Evolutionary conservation across 2,113 vertebrate species (phyloP).

Genomic region (Polypterus senegalus): DNA sequence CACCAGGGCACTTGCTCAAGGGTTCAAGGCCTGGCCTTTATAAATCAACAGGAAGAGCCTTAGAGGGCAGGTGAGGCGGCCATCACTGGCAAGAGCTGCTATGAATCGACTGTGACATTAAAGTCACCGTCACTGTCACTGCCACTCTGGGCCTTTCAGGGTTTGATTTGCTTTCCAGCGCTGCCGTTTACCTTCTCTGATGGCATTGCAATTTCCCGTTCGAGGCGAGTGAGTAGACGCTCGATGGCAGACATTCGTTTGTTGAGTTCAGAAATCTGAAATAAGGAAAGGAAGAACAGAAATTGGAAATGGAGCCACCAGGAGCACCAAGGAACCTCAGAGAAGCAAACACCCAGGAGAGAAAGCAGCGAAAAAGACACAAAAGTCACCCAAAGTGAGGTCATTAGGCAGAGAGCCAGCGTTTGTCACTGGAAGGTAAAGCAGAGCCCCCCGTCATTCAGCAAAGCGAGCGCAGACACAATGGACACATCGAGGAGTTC

Average conservation of each 20-base stretch:
- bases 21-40: too few species aligned
- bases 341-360: neutral
- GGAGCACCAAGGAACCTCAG: neutral
- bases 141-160: too few species aligned
- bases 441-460: neutral
- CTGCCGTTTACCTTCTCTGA: slow-evolving; percentile 44
- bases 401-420: neutral
- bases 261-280: slow-evolving; percentile 62
- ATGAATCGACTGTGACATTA: too few species aligned
- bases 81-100: too few species aligned
- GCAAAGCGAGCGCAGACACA: neutral
- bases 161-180: accelerated
- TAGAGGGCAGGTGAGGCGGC: too few species aligned
- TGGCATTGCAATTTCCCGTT: slow-evolving; percentile 51
- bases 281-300: slow-evolving; percentile 8
- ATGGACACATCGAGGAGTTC: too few species aligned
- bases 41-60: too few species aligned
- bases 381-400: neutral
- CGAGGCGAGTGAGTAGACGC: slow-evolving; percentile 54
- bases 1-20: too few species aligned
- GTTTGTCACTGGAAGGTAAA: neutral
- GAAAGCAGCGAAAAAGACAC: neutral
- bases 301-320: slow-evolving; percentile 3
- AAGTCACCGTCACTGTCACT: too few species aligned
- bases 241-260: slow-evolving; percentile 61